Evolutionary conservation across 2,113 vertebrate genomes (phyloP).

Genomic region (Philantomba maxwellii): DNA sequence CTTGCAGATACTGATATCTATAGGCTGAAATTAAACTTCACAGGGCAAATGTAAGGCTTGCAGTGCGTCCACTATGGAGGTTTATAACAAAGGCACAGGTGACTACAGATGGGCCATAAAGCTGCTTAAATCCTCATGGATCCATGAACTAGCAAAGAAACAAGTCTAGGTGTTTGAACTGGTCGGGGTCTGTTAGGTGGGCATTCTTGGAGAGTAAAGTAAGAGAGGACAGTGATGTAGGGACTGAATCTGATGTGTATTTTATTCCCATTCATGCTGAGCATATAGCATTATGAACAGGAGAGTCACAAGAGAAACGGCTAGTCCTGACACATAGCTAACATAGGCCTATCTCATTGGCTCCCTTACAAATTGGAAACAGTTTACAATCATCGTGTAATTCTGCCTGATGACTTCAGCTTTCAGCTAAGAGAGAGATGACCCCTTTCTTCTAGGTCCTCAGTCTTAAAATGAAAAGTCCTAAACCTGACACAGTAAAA

Average conservation of each 20-base stretch:
- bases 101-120: neutral
- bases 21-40: neutral
- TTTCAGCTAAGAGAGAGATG: neutral
- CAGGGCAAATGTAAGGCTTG: neutral
- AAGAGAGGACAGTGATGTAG: neutral
- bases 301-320: neutral
- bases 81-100: neutral
- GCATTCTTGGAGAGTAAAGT: neutral
- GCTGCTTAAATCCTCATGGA: neutral
- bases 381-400: neutral
- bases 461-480: neutral
- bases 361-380: neutral
- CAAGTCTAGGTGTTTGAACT: neutral
- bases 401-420: neutral
- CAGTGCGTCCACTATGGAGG: neutral
- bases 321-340: neutral
- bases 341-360: neutral
- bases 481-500: neutral
- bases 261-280: neutral
- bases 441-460: neutral
- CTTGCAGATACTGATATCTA: neutral
- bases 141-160: neutral
- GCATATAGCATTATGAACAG: neutral
- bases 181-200: neutral
- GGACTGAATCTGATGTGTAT: neutral